phyloP scores from a whole-genome alignment of 2,113 vertebrate genomes.

The Helogale parvula region DNA sequence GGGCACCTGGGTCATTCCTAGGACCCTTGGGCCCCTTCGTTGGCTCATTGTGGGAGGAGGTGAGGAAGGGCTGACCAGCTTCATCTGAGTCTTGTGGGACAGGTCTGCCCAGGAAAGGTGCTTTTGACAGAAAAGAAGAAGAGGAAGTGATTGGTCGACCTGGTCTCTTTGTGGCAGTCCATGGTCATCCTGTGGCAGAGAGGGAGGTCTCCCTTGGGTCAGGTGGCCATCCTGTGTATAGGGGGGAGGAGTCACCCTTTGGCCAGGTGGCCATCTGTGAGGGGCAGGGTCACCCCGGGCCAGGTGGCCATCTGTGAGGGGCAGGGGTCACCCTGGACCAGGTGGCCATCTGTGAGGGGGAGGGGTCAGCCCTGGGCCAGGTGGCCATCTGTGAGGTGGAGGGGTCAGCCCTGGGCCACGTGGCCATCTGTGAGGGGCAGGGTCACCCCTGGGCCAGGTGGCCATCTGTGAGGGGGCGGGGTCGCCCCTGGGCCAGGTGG shows the following conservation, averaged over 20 bases:
- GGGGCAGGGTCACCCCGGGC: neutral
- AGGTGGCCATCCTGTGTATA: too few species aligned
- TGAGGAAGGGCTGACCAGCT: accelerated
- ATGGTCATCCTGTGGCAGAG: neutral
- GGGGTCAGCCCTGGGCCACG: neutral
- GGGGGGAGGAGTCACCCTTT: too few species aligned
- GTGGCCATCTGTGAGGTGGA: accelerated
- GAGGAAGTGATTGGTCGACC: neutral
- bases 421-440: too few species aligned
- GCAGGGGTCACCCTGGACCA: too few species aligned
- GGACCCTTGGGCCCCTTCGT: neutral
- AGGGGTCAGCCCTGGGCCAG: neutral
- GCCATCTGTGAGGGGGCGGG: too few species aligned
- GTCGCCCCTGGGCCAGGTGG: neutral
- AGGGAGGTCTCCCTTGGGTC: neutral
- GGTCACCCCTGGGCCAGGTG: neutral
- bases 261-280: accelerated
- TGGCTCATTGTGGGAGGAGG: too few species aligned
- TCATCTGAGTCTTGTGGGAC: neutral
- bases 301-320: too few species aligned
- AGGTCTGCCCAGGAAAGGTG: neutral
- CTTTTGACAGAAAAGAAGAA: neutral
- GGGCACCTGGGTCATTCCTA: neutral
- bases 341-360: too few species aligned
- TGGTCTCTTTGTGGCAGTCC: neutral